Conservation (phyloP, 2,888 invertebrate species). For the Ditula angustiorana region DNA sequence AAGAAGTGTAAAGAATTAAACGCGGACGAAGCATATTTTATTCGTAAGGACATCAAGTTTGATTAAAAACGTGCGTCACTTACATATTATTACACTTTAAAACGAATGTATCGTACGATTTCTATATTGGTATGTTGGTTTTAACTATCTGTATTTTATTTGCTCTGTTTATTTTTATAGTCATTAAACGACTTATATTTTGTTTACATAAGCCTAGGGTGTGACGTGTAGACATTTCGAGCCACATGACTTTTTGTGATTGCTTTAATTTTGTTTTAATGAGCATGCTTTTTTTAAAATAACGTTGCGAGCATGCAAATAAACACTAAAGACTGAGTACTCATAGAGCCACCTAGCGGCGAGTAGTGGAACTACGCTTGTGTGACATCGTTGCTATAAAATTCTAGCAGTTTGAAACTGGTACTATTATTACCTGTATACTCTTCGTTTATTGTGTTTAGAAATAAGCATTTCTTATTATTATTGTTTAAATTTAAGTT, state of each 20-base stretch:
- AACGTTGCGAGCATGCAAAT: neutral
- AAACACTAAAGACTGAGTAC: slow-evolving; percentile 26
- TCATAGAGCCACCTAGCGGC: slow-evolving; percentile 52
- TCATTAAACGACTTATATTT: neutral
- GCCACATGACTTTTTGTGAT: neutral
- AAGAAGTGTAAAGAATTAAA: too few species aligned
- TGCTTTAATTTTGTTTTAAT: neutral
- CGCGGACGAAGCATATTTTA: too few species aligned
- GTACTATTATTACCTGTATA: neutral
- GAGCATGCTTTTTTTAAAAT: neutral
- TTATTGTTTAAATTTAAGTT: neutral
- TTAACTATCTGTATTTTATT: slow-evolving; percentile 4
- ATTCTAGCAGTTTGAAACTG: too few species aligned
- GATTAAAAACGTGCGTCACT: neutral
- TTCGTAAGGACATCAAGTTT: too few species aligned
- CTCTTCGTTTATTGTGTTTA: neutral
- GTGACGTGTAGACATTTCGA: neutral
- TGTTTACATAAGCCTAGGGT: neutral
- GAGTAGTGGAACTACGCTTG: slow-evolving; percentile 44
- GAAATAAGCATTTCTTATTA: neutral
- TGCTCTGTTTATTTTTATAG: neutral
- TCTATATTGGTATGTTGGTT: neutral
- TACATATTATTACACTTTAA: neutral
- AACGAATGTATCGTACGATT: neutral
- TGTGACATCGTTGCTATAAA: neutral